Conservation (phyloP, 2,797 vertebrate genomes). For the Paramormyrops hopkinsi region DNA sequence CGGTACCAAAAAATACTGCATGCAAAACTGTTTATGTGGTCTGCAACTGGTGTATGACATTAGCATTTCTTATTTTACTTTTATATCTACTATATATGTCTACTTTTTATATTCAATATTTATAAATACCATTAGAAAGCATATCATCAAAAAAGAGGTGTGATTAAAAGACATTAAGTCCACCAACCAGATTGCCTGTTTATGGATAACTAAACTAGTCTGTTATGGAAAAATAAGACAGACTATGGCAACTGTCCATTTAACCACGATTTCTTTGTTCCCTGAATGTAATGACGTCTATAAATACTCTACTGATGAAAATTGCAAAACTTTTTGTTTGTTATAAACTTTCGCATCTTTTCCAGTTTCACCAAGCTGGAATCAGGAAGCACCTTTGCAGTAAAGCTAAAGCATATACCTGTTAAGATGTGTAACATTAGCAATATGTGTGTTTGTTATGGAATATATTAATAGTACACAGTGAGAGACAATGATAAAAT, state of each 20-base stretch:
- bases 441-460: neutral
- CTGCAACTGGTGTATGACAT: neutral
- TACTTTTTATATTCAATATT: neutral
- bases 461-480: neutral
- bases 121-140: neutral
- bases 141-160: neutral
- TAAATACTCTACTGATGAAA: neutral
- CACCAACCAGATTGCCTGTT: slow-evolving; percentile 39
- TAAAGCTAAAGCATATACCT: neutral
- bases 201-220: slow-evolving; percentile 60
- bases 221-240: slow-evolving; percentile 58
- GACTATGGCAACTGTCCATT: slow-evolving; percentile 65
- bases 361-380: neutral
- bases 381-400: neutral
- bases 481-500: neutral
- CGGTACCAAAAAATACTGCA: neutral
- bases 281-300: neutral
- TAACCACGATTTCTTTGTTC: slow-evolving; percentile 66
- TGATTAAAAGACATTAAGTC: slow-evolving; percentile 27
- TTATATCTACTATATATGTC: neutral
- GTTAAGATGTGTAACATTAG: neutral
- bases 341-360: neutral
- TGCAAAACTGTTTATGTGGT: neutral
- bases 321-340: neutral
- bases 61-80: neutral